Evolutionary conservation across 2,888 invertebrate genomes (phyloP), one percentile per base, ranked within the genome.

Genomic region (Sceliomorpha sp.): DNA sequence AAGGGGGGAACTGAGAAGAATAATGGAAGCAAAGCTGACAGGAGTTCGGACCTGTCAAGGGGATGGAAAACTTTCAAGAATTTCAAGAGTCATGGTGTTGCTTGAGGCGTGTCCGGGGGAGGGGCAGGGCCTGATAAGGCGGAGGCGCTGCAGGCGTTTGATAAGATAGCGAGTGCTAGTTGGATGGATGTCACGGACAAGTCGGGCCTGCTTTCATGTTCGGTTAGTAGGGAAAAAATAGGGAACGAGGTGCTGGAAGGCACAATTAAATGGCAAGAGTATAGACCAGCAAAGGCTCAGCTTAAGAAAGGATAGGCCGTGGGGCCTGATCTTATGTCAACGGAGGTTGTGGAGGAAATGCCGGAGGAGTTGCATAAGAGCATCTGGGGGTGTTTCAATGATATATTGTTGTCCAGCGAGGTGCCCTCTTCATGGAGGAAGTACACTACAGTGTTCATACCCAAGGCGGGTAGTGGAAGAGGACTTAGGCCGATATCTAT

Each of bases 401-500:
- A 8, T 0, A 34, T 55, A 13, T 10, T 53, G 1, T 8, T 5
- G 6, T 12, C 10, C 1, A 12, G 2, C 7, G 8, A n/a, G 1
- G 15, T 51, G 1, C 51, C 60, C 1, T 0, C 2, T 9, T 9
- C 24, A 0, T 60, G 60, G 44, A 5, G 0, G 0, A n/a, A 10
- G 1, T 60, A 37, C 20, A 24, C 29, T 3, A 62, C 53, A 0
- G 26, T 62, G 4, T 62, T 62, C 15, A 47, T 62, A 1, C 53
- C 62, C 1, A 62, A 62, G 12, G 5, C 47, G 1, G 50, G 27
- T 20, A n/a, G 14, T 4, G 26, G 14, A n/a, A n/a, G n/a, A 5
- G n/a, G 20, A 4, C 17, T 15, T 1, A 45, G 47, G 17, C 62
- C 53, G 1, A 62, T 62, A 4, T 62, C 53, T 2, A 53, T 62